A percentile compares a stretch with the other conserved stretches of the same genome.
Conservation (phyloP, 2,888 invertebrate genomes). For the Folsomia manolachei region DNA sequence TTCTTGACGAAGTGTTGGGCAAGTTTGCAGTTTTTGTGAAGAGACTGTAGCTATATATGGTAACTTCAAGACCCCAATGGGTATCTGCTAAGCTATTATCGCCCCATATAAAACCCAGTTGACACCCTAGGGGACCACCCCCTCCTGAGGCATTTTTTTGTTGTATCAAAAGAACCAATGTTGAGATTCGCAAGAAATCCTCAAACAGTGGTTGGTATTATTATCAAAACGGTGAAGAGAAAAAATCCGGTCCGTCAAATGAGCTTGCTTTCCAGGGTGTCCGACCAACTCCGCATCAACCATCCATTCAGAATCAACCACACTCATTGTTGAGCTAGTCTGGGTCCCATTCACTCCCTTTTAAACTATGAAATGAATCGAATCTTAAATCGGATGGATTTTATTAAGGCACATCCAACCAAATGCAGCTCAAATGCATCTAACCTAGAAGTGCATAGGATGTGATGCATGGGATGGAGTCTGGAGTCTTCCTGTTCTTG, state of each 20-base stretch:
- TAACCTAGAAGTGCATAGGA: neutral
- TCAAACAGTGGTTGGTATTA: constrained; percentile 51
- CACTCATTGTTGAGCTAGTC: neutral
- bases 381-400: constrained; percentile 8
- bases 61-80: constrained; percentile 51
- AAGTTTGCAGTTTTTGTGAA: constrained; percentile 52
- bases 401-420: constrained; percentile 9
- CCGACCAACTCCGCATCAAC: constrained; percentile 11
- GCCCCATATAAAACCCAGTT: no score
- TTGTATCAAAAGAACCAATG: constrained; percentile 51
- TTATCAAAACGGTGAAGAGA: constrained; percentile 27
- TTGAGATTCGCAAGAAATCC: constrained; percentile 51
- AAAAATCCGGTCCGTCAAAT: constrained; percentile 47
- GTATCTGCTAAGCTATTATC: constrained; percentile 52
- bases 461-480: neutral
- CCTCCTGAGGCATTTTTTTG: constrained; percentile 51
- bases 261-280: constrained; percentile 27
- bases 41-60: constrained; percentile 52
- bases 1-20: constrained; percentile 51
- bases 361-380: constrained; percentile 8
- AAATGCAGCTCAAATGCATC: neutral
- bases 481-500: constrained; percentile 49
- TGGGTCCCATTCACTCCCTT: neutral
- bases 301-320: neutral
- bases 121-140: no score